Base-by-base conservation (phyloP, 37 sponge, comb jelly and placozoan species). In the Spongia lamella region DNA sequence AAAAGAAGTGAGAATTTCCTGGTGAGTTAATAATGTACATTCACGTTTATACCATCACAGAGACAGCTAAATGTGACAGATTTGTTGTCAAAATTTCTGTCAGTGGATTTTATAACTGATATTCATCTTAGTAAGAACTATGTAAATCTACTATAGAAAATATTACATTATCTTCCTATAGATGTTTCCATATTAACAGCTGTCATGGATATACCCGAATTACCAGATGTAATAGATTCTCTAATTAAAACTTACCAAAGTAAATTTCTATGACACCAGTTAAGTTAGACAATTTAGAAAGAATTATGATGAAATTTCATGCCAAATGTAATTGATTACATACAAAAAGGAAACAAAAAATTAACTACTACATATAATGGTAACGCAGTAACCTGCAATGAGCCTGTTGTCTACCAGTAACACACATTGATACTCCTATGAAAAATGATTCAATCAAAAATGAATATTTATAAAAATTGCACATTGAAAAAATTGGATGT, bases 161-260 rank as follows among this genome's bases (percentile, higher is more conserved):
- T 43, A 9, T 43, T 43, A 43, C 47, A 43, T 13, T 13, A 43
- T 9, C 5, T 43, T 13, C 47, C 9, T 9, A 20, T 39, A 19
- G 59, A 38, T 27, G 58, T 38, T 9, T 56, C 74, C n/a, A 57
- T 51, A 2, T 22, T 77, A n/a, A 65, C 55, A 6, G 78, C 72
- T 0, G 64, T 86, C 34, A 59, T 83, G 25, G 59, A 69, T 73
- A 57, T 74, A n/a, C 38, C 81, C 4, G 87, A 72, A 22, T 33
- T 86, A 37, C 87, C 87, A 36, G 81, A 86, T 64, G 87, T 79
- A 35, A 79, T 85, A 59, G 87, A 86, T 56, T 54, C 55, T 25
- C 76, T 86, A 13, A 51, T 86, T 43, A 86, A 86, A 32, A 67
- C 68, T 64, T 86, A 73, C 49, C 76, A 86, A 36, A 80, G 76